phyloP scores from a whole-genome alignment of 2,888 invertebrate genomes.

The Sipha maydis region DNA sequence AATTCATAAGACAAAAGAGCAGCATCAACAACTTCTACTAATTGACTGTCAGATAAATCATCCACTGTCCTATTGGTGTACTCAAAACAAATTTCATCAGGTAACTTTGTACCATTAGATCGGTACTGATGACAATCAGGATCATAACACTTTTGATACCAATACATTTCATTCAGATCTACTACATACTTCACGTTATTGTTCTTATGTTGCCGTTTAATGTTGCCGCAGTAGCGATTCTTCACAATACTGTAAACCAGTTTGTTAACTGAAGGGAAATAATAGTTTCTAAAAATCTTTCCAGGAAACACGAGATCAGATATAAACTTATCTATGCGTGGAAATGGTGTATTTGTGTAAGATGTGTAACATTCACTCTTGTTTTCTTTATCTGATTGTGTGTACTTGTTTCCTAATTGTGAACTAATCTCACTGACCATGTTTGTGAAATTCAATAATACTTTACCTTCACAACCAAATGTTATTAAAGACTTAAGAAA shows the following conservation, averaged over 20 bases:
- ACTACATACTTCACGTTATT: constrained; percentile 73
- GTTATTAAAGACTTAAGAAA: constrained; percentile 70
- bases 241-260: constrained; percentile 71
- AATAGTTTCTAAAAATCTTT: constrained; percentile 68
- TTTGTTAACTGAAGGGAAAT: constrained; percentile 67
- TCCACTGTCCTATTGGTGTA: constrained; percentile 22
- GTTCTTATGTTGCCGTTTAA: constrained; percentile 72
- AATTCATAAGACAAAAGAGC: background rate
- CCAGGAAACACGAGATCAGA: constrained; percentile 68
- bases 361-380: constrained; percentile 47
- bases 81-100: constrained; percentile 64
- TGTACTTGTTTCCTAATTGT: background rate
- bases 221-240: constrained; percentile 72
- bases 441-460: constrained; percentile 48
- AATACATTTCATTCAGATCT: constrained; percentile 69
- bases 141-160: constrained; percentile 74
- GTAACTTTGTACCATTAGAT: constrained; percentile 67
- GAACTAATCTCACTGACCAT: background rate
- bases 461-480: constrained; percentile 31
- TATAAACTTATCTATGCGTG: constrained; percentile 70
- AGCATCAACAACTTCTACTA: constrained; percentile 29
- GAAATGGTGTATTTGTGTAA: constrained; percentile 68
- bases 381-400: background rate
- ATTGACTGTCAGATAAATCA: constrained; percentile 36
- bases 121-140: constrained; percentile 70